Percentiles rank a stretch among this genome's conserved stretches.
Evolutionary conservation across 2,888 invertebrate species (phyloP).

Genomic region (Acrobasis repandana): DNA sequence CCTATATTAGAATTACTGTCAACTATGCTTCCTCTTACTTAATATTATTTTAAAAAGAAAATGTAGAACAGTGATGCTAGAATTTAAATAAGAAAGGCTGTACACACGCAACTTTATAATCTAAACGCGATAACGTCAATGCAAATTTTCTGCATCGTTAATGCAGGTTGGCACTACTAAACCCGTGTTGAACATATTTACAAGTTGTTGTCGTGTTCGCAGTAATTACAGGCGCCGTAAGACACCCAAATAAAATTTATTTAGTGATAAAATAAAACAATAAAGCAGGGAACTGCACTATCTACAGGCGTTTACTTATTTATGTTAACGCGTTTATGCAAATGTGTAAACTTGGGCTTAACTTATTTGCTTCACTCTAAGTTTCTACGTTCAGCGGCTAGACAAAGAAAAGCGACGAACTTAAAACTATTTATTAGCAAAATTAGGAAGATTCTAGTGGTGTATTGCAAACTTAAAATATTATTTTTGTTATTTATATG

Average conservation of each 20-base stretch:
- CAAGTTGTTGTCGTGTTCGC: constrained; percentile 16
- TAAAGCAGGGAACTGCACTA: constrained; percentile 44
- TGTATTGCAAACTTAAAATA: no score
- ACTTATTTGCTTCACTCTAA: constrained; percentile 59
- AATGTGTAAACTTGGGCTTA: constrained; percentile 59
- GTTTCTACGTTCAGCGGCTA: constrained; percentile 49
- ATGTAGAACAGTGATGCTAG: constrained; percentile 2
- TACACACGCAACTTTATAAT: constrained; percentile 22
- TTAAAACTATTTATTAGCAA: constrained; percentile 20
- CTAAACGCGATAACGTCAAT: constrained; percentile 20
- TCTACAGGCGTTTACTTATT: constrained; percentile 52
- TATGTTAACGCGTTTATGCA: constrained; percentile 62
- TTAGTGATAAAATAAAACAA: constrained; percentile 45
- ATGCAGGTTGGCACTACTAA: constrained; percentile 17
- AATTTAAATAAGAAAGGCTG: constrained; percentile 13
- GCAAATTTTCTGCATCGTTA: constrained; percentile 22
- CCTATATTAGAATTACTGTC: no score
- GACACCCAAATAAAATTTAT: constrained; percentile 19
- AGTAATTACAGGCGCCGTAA: constrained; percentile 8
- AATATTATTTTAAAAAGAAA: background rate
- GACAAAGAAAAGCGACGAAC: constrained; percentile 39
- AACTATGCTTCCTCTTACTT: no score
- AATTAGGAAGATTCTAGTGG: background rate
- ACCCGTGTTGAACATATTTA: constrained; percentile 16
- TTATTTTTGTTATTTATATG: no score